A percentile compares a stretch with the other conserved stretches of the same genome.
These are phyloP conservation scores for Monarcha castaneiventris DNA, from an alignment of 2,113 vertebrate species.

Conservation along the genomic window DNA sequence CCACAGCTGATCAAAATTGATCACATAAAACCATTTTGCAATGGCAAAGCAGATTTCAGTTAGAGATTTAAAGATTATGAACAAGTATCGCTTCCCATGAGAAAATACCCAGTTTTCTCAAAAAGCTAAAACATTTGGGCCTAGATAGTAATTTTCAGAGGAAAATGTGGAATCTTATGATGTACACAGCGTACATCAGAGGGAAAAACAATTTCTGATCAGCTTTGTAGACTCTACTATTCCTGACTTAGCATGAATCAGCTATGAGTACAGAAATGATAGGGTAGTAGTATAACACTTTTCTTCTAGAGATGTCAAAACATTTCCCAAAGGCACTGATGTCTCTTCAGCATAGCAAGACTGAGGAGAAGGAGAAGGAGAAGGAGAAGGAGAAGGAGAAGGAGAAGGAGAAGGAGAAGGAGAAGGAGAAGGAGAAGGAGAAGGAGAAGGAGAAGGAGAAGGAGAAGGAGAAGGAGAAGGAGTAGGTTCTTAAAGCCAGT, in stretches of 20 bases:
- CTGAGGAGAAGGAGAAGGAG: neutral
- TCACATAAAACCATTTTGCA: neutral
- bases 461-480: too few species aligned
- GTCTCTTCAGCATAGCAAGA: neutral
- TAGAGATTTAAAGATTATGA: neutral
- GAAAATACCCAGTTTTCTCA: neutral
- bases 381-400: neutral
- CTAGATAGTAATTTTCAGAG: neutral
- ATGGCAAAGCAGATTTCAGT: neutral
- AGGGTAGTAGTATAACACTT: neutral
- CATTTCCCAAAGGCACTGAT: neutral
- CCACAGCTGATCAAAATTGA: neutral
- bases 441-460: too few species aligned
- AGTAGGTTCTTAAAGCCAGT: neutral
- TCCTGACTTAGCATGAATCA: neutral
- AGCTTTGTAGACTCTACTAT: neutral
- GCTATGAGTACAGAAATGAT: neutral
- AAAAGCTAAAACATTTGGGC: neutral
- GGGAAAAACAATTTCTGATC: neutral
- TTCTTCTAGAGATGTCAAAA: conserved; percentile 26
- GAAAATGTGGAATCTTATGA: neutral
- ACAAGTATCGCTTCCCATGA: neutral
- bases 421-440: too few species aligned
- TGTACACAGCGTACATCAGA: neutral
- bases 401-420: too few species aligned